Evolutionary conservation across 1,140 invertebrate species (phyloP), one percentile per base, ranked within the genome.

Genomic region (Saccostrea echinata): DNA sequence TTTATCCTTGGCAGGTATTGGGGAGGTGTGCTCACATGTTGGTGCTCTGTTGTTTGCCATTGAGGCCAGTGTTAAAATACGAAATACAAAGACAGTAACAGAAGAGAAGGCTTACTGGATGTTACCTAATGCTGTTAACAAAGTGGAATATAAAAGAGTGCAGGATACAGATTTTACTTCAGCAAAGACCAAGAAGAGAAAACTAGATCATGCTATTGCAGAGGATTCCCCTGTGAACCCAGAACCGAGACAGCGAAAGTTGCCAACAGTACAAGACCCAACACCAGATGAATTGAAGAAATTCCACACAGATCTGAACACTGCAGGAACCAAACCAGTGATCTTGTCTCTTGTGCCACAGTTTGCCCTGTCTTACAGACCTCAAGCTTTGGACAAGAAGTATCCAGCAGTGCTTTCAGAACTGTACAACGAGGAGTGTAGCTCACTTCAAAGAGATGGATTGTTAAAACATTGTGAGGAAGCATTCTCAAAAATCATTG

Each of bases 331-430:
- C 1, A 87, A 88, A 84, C 82, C 89, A 43, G 90, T 76, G 1
- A n/a, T 91, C 16, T 86, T 91, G n/a, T 84, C 86, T 16, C 16
- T 88, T 24, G 53, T 86, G 0, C 64, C 55, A 18, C 57, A 61
- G 27, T 90, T 84, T 84, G 61, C 55, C n/a, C 61, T 61, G 43
- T 53, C 86, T 9, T 90, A 86, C 51, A 68, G 27, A 30, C 84
- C 84, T 1, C 35, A 71, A 76, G 52, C 64, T 24, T 21, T 81
- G 33, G 24, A 52, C 21, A 33, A 81, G 21, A 61, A 64, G 16
- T 51, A 64, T 82, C 88, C 87, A n/a, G 35, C 21, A 55, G 81
- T 90, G 16, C 83, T 86, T 52, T 80, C 86, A 68, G 86, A 87
- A 24, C 55, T 91, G 13, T 84, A 84, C n/a, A 80, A 90, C 52